Conservation (phyloP, 1,140 invertebrate genomes). For the Rhagoletis zephyria region DNA sequence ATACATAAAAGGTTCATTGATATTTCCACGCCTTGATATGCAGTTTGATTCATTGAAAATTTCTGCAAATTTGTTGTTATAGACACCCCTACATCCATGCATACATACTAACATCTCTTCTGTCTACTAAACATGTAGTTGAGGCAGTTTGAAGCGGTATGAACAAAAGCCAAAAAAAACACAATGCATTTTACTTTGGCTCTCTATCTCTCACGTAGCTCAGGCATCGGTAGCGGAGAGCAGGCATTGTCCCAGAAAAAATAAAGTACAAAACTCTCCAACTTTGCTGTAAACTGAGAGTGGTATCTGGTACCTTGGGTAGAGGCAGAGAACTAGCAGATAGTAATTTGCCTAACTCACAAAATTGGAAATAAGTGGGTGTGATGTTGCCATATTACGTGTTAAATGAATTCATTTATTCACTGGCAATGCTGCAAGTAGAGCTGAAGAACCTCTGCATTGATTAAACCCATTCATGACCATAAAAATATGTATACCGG, state of each 20-base stretch:
- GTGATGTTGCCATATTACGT: neutral
- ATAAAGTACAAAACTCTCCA: conserved; percentile 15
- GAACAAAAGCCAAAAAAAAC: neutral
- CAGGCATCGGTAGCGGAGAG: neutral
- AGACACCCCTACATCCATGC: neutral
- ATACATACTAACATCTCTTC: neutral
- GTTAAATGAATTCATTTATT: too few species aligned
- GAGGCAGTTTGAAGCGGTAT: neutral
- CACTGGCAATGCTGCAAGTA: too few species aligned
- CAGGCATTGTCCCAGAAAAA: conserved; percentile 13
- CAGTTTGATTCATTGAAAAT: conserved; percentile 70
- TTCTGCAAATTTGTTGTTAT: conserved; percentile 37
- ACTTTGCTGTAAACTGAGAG: neutral
- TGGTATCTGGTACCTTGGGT: neutral
- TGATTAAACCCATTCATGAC: too few species aligned
- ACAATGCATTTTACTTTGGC: neutral
- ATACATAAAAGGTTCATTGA: conserved; percentile 68
- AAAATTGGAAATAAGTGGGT: neutral
- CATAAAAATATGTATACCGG: too few species aligned
- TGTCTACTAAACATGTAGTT: neutral
- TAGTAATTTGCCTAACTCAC: neutral
- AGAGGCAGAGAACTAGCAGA: too few species aligned
- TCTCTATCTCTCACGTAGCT: neutral
- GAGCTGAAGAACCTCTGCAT: too few species aligned
- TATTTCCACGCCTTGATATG: conserved; percentile 69